phyloP scores from a whole-genome alignment of 2,797 vertebrate genomes.

The Poecilia velifera region DNA sequence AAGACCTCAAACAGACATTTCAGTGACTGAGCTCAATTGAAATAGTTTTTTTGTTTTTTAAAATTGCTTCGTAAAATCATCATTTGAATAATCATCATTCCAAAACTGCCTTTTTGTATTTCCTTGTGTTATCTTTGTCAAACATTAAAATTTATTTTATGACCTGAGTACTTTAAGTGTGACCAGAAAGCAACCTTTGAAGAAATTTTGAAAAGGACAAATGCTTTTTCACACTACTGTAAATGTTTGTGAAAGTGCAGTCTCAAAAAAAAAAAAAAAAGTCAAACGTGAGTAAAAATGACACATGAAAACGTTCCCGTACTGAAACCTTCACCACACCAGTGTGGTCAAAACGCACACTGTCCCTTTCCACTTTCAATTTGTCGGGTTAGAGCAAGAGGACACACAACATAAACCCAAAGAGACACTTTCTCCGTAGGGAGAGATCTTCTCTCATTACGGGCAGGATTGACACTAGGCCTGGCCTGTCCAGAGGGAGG shows the following conservation, averaged over 20 bases:
- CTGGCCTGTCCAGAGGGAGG: slow-evolving; percentile 74
- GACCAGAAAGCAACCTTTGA: background rate
- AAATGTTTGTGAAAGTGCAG: slow-evolving; percentile 7
- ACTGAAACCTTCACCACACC: slow-evolving; percentile 15
- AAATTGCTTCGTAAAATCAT: background rate
- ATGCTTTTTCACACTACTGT: background rate
- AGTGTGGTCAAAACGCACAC: slow-evolving; percentile 30
- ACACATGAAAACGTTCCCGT: slow-evolving; percentile 10
- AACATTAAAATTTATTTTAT: background rate
- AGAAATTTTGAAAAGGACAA: background rate
- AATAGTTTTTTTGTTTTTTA: background rate
- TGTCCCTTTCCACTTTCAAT: slow-evolving; percentile 48
- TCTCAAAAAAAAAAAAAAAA: slow-evolving; percentile 14
- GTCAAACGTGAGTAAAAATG: slow-evolving; percentile 7
- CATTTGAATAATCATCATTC: background rate
- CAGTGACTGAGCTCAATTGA: background rate
- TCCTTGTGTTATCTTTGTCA: background rate
- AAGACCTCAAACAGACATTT: background rate
- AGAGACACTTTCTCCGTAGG: slow-evolving; percentile 74
- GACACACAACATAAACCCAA: slow-evolving; percentile 74
- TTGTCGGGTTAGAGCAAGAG: slow-evolving; percentile 69
- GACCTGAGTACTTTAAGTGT: background rate
- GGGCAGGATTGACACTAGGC: slow-evolving; percentile 76
- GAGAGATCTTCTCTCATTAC: slow-evolving; percentile 82
- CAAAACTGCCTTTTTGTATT: background rate